These are phyloP conservation scores for Drosophila anomalipes DNA, from an alignment of 2,888 invertebrate genomes.

Conservation along the genomic window DNA sequence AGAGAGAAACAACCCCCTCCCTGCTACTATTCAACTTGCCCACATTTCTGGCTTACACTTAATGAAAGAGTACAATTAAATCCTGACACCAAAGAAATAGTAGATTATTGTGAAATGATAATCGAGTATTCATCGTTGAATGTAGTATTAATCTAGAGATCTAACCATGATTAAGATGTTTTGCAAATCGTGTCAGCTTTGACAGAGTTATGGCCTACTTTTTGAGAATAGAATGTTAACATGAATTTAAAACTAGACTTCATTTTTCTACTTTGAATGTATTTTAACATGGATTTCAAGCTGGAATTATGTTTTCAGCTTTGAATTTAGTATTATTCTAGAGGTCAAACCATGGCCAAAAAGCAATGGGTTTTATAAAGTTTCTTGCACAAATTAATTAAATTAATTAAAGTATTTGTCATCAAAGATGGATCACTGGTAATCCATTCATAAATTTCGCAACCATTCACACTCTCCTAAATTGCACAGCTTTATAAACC, in stretches of 20 bases:
- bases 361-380: neutral
- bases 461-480: no score
- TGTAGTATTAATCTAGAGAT: neutral
- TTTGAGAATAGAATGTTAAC: neutral
- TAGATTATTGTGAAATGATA: neutral
- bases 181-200: neutral
- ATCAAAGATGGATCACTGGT: neutral
- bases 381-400: neutral
- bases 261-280: neutral
- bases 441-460: neutral
- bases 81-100: neutral
- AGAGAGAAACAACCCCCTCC: neutral
- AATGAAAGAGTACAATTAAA: constrained; percentile 44
- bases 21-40: neutral
- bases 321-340: neutral
- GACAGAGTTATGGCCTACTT: neutral
- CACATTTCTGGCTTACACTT: constrained; percentile 36
- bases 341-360: neutral
- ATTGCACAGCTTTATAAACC: neutral
- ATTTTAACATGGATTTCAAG: neutral
- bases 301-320: neutral
- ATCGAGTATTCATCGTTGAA: neutral
- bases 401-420: neutral
- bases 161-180: neutral
- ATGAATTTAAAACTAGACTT: neutral